phyloP scores from a whole-genome alignment of 2,797 vertebrate genomes.

The Coregonus suidteri region DNA sequence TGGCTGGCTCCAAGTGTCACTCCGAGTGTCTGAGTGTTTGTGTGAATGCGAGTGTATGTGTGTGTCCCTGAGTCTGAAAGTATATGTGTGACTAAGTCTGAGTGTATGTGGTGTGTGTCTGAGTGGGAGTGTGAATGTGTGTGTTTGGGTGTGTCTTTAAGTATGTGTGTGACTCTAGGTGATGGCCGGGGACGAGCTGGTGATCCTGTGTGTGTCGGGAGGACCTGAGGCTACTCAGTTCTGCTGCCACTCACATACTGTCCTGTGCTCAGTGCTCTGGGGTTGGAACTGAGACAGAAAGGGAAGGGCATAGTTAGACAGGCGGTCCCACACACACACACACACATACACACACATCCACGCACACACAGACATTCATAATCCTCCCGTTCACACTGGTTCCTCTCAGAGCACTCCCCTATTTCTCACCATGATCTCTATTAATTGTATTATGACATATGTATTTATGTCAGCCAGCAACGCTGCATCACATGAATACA shows the following conservation, averaged over 20 bases:
- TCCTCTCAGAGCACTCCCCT: not conserved
- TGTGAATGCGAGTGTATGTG: constrained; percentile 22
- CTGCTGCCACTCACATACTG: not conserved
- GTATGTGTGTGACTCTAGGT: constrained; percentile 51
- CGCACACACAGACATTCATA: no score
- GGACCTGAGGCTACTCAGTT: constrained; percentile 49
- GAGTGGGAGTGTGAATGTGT: no score
- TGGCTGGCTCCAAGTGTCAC: constrained; percentile 44
- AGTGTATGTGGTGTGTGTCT: no score
- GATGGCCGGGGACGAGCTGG: constrained; percentile 34
- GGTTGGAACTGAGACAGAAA: constrained; percentile 63
- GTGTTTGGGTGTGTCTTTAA: constrained; percentile 47
- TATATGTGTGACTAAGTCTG: no score
- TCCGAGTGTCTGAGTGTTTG: not conserved
- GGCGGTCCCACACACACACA: constrained; percentile 4
- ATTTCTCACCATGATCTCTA: not conserved
- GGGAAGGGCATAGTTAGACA: constrained; percentile 59
- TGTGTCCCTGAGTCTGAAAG: constrained; percentile 34
- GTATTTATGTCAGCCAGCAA: not conserved
- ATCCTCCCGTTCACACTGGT: no score
- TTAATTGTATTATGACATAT: not conserved
- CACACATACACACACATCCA: constrained; percentile 3
- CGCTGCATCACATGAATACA: not conserved
- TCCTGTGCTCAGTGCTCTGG: no score
- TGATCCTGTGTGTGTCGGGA: constrained; percentile 60